Percentiles rank a stretch among this genome's conserved stretches.
Conservation (phyloP, 2,888 invertebrate genomes). For the Dermolepida albohirtum region DNA sequence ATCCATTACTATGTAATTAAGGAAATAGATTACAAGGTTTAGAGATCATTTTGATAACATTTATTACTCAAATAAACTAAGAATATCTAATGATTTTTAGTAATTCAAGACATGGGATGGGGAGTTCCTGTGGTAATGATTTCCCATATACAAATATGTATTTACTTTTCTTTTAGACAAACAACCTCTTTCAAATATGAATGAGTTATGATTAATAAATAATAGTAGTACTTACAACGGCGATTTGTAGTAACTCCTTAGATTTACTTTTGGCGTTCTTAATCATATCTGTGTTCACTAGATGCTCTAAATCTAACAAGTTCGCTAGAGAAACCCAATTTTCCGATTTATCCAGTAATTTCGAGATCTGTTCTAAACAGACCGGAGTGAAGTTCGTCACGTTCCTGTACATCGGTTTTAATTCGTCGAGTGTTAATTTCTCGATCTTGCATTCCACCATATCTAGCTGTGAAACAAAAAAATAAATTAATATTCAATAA, state of each 20-base stretch:
- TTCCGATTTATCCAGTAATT: slow-evolving; percentile 68
- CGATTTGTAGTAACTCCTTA: slow-evolving; percentile 69
- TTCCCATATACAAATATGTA: no score
- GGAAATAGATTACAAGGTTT: no score
- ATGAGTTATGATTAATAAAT: background rate
- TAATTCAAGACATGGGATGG: no score
- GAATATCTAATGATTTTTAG: no score
- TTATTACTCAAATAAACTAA: no score
- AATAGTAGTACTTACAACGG: slow-evolving; percentile 63
- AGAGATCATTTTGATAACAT: no score
- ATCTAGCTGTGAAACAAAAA: slow-evolving; percentile 47
- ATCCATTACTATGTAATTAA: no score
- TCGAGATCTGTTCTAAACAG: slow-evolving; percentile 66
- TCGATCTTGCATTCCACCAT: slow-evolving; percentile 53
- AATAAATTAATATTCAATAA: background rate
- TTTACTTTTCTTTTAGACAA: no score
- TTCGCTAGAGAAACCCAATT: slow-evolving; percentile 73
- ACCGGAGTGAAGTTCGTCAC: slow-evolving; percentile 51
- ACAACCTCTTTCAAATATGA: no score
- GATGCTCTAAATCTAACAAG: slow-evolving; percentile 66
- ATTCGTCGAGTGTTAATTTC: slow-evolving; percentile 53
- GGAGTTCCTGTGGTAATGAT: no score
- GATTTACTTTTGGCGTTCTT: slow-evolving; percentile 67
- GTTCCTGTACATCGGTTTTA: slow-evolving; percentile 54
- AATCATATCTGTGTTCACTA: slow-evolving; percentile 67